A percentile compares a stretch with the other conserved stretches of the same genome.
These are phyloP conservation scores for Orchesella cincta DNA, from an alignment of 1,140 invertebrate species.

Conservation along the genomic window DNA sequence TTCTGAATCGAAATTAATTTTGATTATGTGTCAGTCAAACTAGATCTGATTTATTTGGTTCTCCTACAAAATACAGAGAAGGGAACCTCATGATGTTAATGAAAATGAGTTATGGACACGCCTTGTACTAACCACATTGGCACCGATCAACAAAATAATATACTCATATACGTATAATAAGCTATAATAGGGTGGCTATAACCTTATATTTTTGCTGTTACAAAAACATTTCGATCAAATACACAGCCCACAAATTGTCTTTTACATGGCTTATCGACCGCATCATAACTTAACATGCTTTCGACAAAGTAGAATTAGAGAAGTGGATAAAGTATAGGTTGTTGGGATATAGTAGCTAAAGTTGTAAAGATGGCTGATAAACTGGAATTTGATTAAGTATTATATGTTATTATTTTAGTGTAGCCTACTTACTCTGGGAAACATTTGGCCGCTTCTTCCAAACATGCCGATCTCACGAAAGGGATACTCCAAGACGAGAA, in stretches of 20 bases:
- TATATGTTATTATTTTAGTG: neutral
- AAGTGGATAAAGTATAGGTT: neutral
- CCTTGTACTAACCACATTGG: neutral
- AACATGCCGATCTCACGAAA: constrained; percentile 29
- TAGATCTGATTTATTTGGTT: neutral
- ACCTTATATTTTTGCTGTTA: neutral
- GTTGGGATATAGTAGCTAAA: neutral
- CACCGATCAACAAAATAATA: too few species aligned
- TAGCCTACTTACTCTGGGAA: constrained; percentile 44
- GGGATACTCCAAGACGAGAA: neutral
- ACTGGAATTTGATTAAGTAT: neutral
- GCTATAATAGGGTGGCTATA: neutral
- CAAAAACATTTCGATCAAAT: neutral
- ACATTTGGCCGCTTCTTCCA: constrained; percentile 47
- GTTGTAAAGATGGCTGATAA: neutral
- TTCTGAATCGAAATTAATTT: neutral
- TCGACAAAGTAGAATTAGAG: neutral
- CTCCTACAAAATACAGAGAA: neutral
- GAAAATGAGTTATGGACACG: neutral
- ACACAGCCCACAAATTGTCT: neutral
- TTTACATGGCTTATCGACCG: neutral
- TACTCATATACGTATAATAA: neutral
- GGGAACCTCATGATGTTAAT: neutral
- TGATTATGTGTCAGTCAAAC: neutral
- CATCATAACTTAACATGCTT: too few species aligned